Evolutionary conservation across 2,797 vertebrate species (phyloP).

Genomic region (Heteromormyrus szaboi): DNA sequence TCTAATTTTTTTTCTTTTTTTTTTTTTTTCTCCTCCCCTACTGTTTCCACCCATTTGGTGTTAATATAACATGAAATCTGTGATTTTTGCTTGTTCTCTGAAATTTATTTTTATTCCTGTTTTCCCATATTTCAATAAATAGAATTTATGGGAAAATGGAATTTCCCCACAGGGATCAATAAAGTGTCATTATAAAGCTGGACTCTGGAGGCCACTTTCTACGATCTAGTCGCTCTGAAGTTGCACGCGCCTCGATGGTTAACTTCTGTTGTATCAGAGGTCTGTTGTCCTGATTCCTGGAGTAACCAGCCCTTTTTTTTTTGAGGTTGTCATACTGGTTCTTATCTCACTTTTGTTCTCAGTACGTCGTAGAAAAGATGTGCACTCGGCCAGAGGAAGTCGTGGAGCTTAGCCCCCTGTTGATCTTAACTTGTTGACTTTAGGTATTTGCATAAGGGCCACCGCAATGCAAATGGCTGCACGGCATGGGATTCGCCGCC

Average conservation of each 20-base stretch:
- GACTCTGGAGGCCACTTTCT: neutral
- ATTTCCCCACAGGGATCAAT: neutral
- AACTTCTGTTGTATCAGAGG: neutral
- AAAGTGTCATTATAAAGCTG: neutral
- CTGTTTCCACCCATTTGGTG: neutral
- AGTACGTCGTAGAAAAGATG: neutral
- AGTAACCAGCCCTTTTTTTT: neutral
- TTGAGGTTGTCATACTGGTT: neutral
- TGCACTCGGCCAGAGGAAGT: neutral
- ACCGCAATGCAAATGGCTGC: slow-evolving; percentile 22
- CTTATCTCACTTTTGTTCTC: neutral
- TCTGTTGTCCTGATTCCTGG: neutral
- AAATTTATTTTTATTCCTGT: neutral
- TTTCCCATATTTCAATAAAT: neutral
- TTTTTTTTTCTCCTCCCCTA: neutral
- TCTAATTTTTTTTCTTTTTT: neutral
- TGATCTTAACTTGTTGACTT: slow-evolving; percentile 14
- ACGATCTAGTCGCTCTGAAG: neutral
- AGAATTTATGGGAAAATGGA: neutral
- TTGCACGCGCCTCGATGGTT: neutral
- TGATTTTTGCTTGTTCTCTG: neutral
- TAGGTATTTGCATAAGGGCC: slow-evolving; percentile 37
- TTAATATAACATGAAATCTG: neutral
- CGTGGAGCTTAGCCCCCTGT: slow-evolving; percentile 22
- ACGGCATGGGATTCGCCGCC: too few species aligned